Base-by-base conservation (phyloP, 1,140 invertebrate species). In the Plodia interpunctella region DNA sequence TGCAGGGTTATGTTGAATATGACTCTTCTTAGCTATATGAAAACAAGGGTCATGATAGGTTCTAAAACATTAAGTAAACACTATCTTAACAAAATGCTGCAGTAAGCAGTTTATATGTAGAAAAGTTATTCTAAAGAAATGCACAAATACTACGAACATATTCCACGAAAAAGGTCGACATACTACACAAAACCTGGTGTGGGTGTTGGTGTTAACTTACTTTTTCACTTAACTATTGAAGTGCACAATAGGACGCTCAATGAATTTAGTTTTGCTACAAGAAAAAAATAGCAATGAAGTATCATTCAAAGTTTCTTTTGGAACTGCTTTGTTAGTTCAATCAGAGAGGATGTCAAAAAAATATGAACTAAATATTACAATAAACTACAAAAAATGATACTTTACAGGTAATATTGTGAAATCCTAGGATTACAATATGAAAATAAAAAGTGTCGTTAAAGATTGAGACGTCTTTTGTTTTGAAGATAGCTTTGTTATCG, bases 161-260 rank as follows among this genome's bases (percentile, higher is more conserved):
- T 44, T 44, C n/a, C n/a, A 44, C 38, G 38, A 44, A 44, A 44
- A n/a, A 44, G 38, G 38, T 15, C 38, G 6, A 44, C 38, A 38
- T 11, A 44, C 38, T 2, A 6, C 5, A 44, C 15, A 44, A 44
- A n/a, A 44, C 38, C 5, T 44, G 13, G 13, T n/a, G 38, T 44
- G 38, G 38, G 38, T n/a, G 38, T 13, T 44, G 38, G 10, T 17
- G 38, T 10, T 44, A 44, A 44, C 13, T 44, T 44, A 32, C 30
- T 32, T 32, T 32, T 32, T 32, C 30, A 32, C 11, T 44, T 44
- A 15, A 5, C 38, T 17, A 44, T 15, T 44, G 13, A 15, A 44
- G 13, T 2, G 5, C 38, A 44, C 38, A 44, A 44, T 15, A 44
- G 13, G 38, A 44, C 38, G 15, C 5, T 10, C 38, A n/a, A 44